phyloP scores from a whole-genome alignment of 1,140 invertebrate genomes.

The Calliphora vicina region DNA sequence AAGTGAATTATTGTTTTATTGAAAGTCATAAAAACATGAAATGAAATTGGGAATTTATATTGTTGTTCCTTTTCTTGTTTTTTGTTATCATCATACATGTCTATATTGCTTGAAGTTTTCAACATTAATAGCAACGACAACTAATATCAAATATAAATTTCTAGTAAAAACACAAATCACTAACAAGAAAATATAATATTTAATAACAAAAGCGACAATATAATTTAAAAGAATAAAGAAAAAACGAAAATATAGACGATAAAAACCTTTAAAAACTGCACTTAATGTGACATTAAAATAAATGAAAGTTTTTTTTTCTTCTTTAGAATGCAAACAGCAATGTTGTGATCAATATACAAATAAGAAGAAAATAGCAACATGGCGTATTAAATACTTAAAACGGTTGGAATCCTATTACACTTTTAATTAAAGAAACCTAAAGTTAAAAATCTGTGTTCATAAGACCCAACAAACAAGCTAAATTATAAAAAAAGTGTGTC shows the following conservation, averaged over 20 bases:
- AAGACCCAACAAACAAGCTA: too few relatives aligned
- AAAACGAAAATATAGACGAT: background rate
- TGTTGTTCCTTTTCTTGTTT: background rate
- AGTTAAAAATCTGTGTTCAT: too few relatives aligned
- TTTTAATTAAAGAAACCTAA: too few relatives aligned
- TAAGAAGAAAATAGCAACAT: too few relatives aligned
- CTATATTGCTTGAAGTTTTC: too few relatives aligned
- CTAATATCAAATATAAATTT: background rate
- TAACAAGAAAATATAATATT: background rate
- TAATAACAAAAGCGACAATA: background rate
- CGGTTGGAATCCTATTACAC: too few relatives aligned
- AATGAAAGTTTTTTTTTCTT: background rate
- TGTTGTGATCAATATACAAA: too few relatives aligned
- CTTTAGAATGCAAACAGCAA: too few relatives aligned
- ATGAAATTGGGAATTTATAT: constrained; percentile 1
- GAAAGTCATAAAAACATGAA: background rate
- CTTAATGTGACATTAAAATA: background rate
- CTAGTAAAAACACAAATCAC: background rate
- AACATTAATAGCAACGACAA: background rate
- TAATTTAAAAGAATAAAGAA: background rate
- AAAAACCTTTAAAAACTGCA: background rate
- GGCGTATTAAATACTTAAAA: too few relatives aligned
- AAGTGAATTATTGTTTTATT: constrained; percentile 14
- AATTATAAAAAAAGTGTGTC: too few relatives aligned
- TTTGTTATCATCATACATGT: background rate